Conservation (phyloP, 2,888 invertebrate genomes). For the Cataglyphis livida region DNA sequence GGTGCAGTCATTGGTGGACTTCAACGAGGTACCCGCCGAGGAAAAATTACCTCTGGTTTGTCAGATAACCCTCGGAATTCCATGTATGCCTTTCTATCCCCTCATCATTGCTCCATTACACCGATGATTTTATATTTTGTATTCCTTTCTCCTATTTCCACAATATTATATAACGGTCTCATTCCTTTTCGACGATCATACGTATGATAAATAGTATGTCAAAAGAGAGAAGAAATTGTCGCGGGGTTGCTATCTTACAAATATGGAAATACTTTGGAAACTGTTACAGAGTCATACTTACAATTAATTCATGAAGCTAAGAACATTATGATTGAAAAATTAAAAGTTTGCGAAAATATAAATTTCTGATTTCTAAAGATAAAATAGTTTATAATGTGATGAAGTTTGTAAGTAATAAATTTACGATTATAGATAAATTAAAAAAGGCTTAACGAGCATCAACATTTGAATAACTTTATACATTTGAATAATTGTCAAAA, state of each 20-base stretch:
- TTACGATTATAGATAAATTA: background rate
- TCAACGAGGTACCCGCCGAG: conserved; percentile 95
- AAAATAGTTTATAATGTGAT: background rate
- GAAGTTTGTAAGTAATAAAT: background rate
- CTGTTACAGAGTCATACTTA: background rate
- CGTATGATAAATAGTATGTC: conserved; percentile 29
- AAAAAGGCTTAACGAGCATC: background rate
- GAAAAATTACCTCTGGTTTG: conserved; percentile 96
- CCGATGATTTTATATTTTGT: conserved; percentile 19
- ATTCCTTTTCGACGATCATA: conserved; percentile 35
- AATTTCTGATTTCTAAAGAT: conserved; percentile 7
- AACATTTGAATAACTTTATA: background rate
- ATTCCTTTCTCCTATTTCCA: conserved; percentile 43
- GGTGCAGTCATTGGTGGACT: conserved; percentile 96
- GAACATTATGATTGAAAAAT: background rate
- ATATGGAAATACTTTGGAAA: background rate
- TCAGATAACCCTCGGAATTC: conserved; percentile 81
- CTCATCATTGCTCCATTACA: conserved; percentile 42
- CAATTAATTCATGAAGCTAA: background rate
- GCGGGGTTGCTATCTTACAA: conserved; percentile 7
- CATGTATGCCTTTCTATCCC: conserved; percentile 64
- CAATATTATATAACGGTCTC: conserved; percentile 53
- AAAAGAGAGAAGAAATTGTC: conserved; percentile 7
- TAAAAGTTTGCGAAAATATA: background rate
- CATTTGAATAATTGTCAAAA: background rate